Percentiles rank a stretch among this genome's conserved stretches.
These are phyloP conservation scores for Polydrusus cervinus DNA, from an alignment of 2,888 invertebrate genomes.

Conservation along the genomic window DNA sequence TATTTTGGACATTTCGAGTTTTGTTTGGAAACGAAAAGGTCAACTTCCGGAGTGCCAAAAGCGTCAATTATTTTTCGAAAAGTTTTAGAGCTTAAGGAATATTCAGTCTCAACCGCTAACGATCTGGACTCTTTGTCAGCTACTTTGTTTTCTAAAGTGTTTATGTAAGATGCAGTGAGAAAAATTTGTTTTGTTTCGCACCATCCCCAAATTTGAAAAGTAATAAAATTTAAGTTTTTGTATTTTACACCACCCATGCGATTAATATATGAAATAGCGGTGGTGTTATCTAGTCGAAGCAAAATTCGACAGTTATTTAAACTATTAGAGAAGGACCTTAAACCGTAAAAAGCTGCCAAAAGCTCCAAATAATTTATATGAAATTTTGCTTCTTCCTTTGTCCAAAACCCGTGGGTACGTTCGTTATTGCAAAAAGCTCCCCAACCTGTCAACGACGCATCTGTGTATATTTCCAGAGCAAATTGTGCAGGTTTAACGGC, in stretches of 20 bases:
- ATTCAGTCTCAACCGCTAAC: conserved; percentile 44
- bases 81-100: conserved; percentile 1
- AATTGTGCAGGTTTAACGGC: neutral
- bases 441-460: conserved; percentile 5
- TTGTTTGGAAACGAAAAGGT: conserved; percentile 11
- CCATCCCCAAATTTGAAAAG: conserved; percentile 8
- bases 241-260: conserved; percentile 12
- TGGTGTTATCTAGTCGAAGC: conserved; percentile 8
- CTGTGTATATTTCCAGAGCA: neutral
- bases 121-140: conserved; percentile 32
- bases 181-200: conserved; percentile 13
- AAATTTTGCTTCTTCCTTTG: neutral
- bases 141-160: conserved; percentile 24
- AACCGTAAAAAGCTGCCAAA: conserved; percentile 7
- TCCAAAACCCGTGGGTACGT: conserved; percentile 2
- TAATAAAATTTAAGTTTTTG: neutral
- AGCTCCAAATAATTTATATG: conserved; percentile 7
- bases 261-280: conserved; percentile 8
- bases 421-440: neutral
- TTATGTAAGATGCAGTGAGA: conserved; percentile 17
- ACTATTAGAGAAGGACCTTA: conserved; percentile 1
- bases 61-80: neutral
- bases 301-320: conserved; percentile 7
- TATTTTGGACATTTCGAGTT: conserved; percentile 24
- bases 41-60: conserved; percentile 15